A percentile compares a stretch with the other conserved stretches of the same genome.
These are phyloP conservation scores for Rhagophthalmus giganteus DNA, from an alignment of 2,888 invertebrate genomes.

Conservation along the genomic window DNA sequence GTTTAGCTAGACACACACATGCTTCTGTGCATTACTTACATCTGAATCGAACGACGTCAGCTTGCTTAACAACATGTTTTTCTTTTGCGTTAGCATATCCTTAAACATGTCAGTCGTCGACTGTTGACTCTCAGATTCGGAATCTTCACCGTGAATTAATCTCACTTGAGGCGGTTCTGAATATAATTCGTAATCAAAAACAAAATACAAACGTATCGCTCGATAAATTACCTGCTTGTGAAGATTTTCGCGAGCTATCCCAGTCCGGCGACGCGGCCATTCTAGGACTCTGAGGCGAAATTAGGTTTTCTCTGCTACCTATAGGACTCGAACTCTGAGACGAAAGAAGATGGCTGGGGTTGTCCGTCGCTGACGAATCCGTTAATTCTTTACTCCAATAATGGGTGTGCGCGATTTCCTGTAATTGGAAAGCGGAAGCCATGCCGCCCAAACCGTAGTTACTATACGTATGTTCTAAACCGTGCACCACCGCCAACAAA, in stretches of 20 bases:
- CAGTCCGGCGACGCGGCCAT: slow-evolving; percentile 59
- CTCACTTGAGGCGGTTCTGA: slow-evolving; percentile 65
- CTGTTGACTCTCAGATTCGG: slow-evolving; percentile 68
- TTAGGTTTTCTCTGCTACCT: slow-evolving; percentile 69
- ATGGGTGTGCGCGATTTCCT: slow-evolving; percentile 98
- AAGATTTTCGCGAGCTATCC: slow-evolving; percentile 66
- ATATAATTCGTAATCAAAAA: slow-evolving; percentile 6
- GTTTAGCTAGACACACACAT: slow-evolving; percentile 4
- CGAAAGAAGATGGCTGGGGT: slow-evolving; percentile 42
- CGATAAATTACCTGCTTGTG: slow-evolving; percentile 65
- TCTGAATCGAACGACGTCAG: slow-evolving; percentile 89
- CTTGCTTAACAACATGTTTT: slow-evolving; percentile 82
- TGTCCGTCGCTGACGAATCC: slow-evolving; percentile 59
- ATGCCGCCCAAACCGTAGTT: slow-evolving; percentile 96
- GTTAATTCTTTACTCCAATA: slow-evolving; percentile 89
- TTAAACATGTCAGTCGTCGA: slow-evolving; percentile 91
- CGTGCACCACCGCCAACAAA: slow-evolving; percentile 84
- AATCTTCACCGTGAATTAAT: slow-evolving; percentile 62
- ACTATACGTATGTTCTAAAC: slow-evolving; percentile 87
- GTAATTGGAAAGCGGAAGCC: slow-evolving; percentile 94
- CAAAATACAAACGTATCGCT: too few species aligned
- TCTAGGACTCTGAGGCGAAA: slow-evolving; percentile 66
- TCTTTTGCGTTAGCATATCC: slow-evolving; percentile 91
- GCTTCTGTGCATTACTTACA: too few species aligned
- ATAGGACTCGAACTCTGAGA: slow-evolving; percentile 66